phyloP scores from a whole-genome alignment of 2,888 invertebrate species.

The Drepana falcataria region DNA sequence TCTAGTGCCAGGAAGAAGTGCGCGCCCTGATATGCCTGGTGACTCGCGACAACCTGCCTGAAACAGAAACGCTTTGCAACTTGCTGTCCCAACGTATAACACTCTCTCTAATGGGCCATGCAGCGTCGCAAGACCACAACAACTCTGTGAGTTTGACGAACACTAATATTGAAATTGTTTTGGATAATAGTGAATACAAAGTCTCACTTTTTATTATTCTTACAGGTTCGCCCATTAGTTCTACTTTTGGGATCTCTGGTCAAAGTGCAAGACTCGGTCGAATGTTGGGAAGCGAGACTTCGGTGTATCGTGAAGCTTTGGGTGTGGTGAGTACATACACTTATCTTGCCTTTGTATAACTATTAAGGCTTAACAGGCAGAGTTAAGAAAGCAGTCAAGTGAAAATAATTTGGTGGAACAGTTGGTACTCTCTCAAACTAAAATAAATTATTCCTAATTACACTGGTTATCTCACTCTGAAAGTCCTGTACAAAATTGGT shows the following conservation, averaged over 20 bases:
- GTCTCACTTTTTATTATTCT: neutral
- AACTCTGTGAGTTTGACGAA: conserved; percentile 53
- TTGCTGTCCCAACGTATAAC: conserved; percentile 91
- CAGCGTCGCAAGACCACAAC: conserved; percentile 80
- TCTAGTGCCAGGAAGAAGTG: conserved; percentile 90
- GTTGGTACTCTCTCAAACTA: no score
- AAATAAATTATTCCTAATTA: no score
- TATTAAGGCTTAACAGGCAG: no score
- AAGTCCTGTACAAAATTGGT: no score
- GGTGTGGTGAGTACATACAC: conserved; percentile 58
- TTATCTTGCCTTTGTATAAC: no score
- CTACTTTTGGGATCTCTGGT: conserved; percentile 91
- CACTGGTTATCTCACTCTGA: no score
- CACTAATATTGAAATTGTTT: no score
- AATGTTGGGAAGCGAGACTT: conserved; percentile 96
- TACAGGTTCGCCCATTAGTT: conserved; percentile 91
- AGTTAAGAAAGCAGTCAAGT: no score
- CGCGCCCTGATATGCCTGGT: conserved; percentile 92
- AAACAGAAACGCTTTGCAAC: conserved; percentile 90
- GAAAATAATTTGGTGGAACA: no score
- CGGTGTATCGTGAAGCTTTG: conserved; percentile 93
- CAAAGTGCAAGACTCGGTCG: conserved; percentile 89
- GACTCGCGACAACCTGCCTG: conserved; percentile 90
- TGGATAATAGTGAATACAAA: no score
- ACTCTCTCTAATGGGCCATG: conserved; percentile 86